Percentiles rank a stretch among this genome's conserved stretches.
Evolutionary conservation across 2,888 invertebrate genomes (phyloP).

Genomic region (Eupsilia transversa): DNA sequence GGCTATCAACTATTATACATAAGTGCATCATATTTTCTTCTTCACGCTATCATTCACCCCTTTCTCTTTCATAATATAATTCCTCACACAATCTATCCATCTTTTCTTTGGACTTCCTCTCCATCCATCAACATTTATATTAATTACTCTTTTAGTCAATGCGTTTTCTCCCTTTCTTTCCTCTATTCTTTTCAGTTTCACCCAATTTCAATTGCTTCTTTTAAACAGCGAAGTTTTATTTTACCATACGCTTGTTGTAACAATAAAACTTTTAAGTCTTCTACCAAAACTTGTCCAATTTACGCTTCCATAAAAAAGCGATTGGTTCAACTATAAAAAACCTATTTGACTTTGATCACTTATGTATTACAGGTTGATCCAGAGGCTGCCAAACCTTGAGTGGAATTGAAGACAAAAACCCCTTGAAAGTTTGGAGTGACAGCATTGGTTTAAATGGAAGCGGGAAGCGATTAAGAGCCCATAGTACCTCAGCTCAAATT

Average conservation of each 20-base stretch:
- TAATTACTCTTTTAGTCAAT: background rate
- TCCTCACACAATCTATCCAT: too few species aligned
- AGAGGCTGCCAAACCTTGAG: conserved; percentile 74
- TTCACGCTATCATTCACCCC: too few species aligned
- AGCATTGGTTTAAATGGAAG: conserved; percentile 52
- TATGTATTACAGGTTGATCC: conserved; percentile 72
- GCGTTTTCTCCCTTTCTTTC: background rate
- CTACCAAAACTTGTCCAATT: conserved; percentile 15
- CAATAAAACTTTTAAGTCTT: background rate
- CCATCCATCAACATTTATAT: background rate
- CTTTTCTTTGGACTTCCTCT: too few species aligned
- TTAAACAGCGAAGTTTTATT: background rate
- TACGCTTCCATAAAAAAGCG: conserved; percentile 13
- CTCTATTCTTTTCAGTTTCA: background rate
- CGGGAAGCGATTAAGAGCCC: conserved; percentile 3
- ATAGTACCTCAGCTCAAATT: too few species aligned
- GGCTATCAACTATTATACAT: too few species aligned
- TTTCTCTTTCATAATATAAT: too few species aligned
- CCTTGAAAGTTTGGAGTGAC: conserved; percentile 74
- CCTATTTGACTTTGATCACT: conserved; percentile 69
- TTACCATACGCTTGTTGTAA: background rate
- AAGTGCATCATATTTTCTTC: too few species aligned
- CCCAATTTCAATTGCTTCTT: background rate
- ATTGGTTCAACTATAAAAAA: conserved; percentile 60
- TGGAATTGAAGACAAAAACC: conserved; percentile 77